A percentile compares a stretch with the other conserved stretches of the same genome.
phyloP scores from a whole-genome alignment of 2,797 vertebrate genomes.

The Oceanodroma leucorhoa region DNA sequence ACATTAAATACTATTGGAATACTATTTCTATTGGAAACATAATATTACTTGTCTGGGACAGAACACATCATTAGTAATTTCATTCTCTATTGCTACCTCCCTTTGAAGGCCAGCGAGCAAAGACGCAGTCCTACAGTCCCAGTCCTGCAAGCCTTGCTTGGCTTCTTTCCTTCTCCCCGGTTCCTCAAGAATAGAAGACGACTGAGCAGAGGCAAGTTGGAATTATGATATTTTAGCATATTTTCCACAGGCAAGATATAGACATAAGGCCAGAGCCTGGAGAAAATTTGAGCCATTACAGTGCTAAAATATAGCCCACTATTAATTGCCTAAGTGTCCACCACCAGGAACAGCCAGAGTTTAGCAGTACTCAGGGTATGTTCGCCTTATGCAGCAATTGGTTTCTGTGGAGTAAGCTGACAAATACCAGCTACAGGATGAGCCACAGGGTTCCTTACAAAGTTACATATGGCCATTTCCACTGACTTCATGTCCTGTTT shows the following conservation, averaged over 20 bases:
- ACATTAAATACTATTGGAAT: background rate
- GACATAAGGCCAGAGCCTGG: background rate
- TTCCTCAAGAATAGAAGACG: background rate
- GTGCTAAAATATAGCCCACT: background rate
- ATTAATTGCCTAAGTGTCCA: too few species aligned
- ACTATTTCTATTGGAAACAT: background rate
- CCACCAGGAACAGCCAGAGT: background rate
- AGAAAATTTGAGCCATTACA: background rate
- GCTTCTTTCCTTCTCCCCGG: background rate
- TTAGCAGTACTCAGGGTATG: too few species aligned
- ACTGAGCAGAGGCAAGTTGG: background rate
- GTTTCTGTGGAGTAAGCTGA: background rate
- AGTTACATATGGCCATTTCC: background rate
- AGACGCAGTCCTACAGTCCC: background rate
- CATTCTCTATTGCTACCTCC: background rate
- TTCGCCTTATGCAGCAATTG: background rate
- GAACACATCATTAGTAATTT: background rate
- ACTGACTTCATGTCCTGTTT: background rate
- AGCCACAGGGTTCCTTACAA: background rate
- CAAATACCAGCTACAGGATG: background rate
- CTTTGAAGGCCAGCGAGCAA: fast-evolving
- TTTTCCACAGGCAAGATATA: background rate
- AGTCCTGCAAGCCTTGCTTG: background rate
- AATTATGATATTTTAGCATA: background rate
- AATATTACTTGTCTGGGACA: background rate